phyloP scores from a whole-genome alignment of 2,888 invertebrate genomes.

The Deilephila porcellus region DNA sequence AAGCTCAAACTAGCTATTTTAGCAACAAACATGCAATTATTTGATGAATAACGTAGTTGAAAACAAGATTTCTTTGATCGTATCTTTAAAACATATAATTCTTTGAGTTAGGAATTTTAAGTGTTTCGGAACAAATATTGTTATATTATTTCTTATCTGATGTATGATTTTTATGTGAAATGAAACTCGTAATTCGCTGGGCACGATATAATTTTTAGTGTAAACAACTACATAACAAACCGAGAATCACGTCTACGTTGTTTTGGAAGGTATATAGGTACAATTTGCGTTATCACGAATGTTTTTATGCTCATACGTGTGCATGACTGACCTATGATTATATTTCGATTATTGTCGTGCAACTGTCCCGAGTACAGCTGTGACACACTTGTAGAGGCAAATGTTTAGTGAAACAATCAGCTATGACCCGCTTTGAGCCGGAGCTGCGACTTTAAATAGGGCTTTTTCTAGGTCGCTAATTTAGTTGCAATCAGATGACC shows the following conservation, averaged over 20 bases:
- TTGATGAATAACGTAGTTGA: background rate
- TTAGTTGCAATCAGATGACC: slow-evolving; percentile 2
- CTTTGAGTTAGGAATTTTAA: background rate
- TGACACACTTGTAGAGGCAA: background rate
- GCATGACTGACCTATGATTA: slow-evolving; percentile 19
- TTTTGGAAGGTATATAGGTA: background rate
- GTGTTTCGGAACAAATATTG: background rate
- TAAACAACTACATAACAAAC: slow-evolving; percentile 1
- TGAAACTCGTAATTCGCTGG: background rate
- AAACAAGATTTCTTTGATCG: background rate
- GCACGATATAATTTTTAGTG: background rate
- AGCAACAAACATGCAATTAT: background rate
- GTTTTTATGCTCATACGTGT: background rate
- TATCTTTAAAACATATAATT: background rate
- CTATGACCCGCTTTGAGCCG: background rate
- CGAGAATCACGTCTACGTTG: background rate
- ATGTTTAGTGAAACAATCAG: background rate
- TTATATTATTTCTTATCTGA: background rate
- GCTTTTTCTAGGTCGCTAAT: slow-evolving; percentile 23
- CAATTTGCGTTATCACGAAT: background rate
- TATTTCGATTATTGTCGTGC: slow-evolving; percentile 20
- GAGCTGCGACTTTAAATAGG: background rate
- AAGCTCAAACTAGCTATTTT: background rate
- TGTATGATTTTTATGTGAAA: slow-evolving; percentile 7
- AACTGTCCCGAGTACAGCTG: background rate